phyloP scores from a whole-genome alignment of 1,140 invertebrate genomes.

The Cyrtorhinus lividipennis region DNA sequence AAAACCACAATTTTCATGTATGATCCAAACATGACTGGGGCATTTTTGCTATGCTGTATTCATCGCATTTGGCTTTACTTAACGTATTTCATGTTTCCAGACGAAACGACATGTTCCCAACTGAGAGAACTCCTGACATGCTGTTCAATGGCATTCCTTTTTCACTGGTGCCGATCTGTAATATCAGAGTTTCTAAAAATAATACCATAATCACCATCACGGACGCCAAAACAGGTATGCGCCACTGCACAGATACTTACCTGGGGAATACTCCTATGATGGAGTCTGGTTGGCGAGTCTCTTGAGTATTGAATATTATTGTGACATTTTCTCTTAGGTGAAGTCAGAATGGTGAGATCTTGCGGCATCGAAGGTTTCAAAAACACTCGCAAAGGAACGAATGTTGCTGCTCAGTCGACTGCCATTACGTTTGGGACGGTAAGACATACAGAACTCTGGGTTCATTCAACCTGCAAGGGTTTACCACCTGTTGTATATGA shows the following conservation, averaged over 20 bases:
- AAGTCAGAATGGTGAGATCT: constrained; percentile 42
- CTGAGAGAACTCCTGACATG: constrained; percentile 48
- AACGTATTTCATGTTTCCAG: constrained; percentile 30
- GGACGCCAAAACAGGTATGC: constrained; percentile 36
- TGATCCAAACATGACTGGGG: too few species aligned
- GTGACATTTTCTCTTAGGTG: constrained; percentile 32
- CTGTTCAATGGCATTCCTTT: constrained; percentile 66
- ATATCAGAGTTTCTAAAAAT: constrained; percentile 66
- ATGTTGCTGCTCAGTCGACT: constrained; percentile 87
- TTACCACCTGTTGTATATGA: neutral
- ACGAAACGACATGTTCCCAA: constrained; percentile 55
- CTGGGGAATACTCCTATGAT: too few species aligned
- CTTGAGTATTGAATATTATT: neutral
- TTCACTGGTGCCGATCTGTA: constrained; percentile 62
- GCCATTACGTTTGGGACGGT: constrained; percentile 60
- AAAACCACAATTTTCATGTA: too few species aligned
- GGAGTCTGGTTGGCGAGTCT: too few species aligned
- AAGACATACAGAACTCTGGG: constrained; percentile 30
- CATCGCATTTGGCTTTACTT: too few species aligned
- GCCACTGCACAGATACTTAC: too few species aligned
- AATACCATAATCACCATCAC: constrained; percentile 72
- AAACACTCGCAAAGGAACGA: constrained; percentile 87
- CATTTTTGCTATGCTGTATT: too few species aligned
- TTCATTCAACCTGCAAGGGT: neutral
- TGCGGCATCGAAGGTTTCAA: constrained; percentile 89